Base-by-base conservation (phyloP, 2,888 invertebrate species). In the Prosopocoilus inquinatus region DNA sequence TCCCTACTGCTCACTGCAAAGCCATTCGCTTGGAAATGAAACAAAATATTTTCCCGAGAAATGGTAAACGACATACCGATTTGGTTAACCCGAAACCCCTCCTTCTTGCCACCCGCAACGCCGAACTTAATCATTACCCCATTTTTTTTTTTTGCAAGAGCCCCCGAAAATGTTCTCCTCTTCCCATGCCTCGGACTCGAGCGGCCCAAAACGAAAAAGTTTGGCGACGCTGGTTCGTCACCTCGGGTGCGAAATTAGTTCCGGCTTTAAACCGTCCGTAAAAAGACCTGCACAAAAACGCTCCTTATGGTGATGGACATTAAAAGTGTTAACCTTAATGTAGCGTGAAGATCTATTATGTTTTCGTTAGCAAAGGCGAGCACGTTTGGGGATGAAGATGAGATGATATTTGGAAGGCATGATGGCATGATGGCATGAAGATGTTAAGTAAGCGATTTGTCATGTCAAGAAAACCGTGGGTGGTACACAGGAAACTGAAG, bases 391-490 rank as follows among this genome's bases (percentile, higher is more conserved):
- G 20, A 28, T 28, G 20, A 45, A 47, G 13, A 41, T 41, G 28
- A 44, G 28, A 46, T 55, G 49, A 44, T 51, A 56, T 50, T 62
- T 47, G 43, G 53, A 12, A 60, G 53, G 20, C 20, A 55, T 59
- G n/a, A n/a, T n/a, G n/a, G n/a, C n/a, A n/a, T n/a, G n/a, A n/a
- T n/a, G 47, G 54, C 62, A 68, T 67, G 66, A 67, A 69, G 69
- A 69, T 65, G 67, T 69, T 67, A 65, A 69, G 66, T 67, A 66
- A 68, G 67, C 69, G 70, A 73, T 75, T 73, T 70, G 68, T 75
- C 75, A 74, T 71, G 75, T 75, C 75, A 71, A 66, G 66, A 62
- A 64, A 69, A 60, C 72, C 62, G 70, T 74, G 72, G 75, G 74
- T 73, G 75, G 72, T 65, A 71, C 72, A 70, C 72, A 70, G 71